Evolutionary conservation across 1,140 invertebrate species (phyloP).

Genomic region (Phymorhynchus buccinoides): DNA sequence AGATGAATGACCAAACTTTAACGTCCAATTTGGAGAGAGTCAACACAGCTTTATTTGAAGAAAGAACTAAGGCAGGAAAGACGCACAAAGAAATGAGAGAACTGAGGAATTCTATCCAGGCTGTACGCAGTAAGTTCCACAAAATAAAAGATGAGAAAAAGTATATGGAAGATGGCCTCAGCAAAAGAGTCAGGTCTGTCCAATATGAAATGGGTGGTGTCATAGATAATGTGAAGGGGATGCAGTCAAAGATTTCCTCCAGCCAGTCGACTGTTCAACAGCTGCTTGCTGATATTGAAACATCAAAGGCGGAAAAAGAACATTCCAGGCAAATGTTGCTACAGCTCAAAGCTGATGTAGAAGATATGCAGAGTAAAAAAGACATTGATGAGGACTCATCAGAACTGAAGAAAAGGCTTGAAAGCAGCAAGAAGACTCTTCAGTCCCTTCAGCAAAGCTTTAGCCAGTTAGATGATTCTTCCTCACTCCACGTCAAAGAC

Average conservation of each 20-base stretch:
- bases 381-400: slow-evolving; percentile 34
- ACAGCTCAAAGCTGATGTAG: slow-evolving; percentile 17
- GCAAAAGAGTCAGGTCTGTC: slow-evolving; percentile 23
- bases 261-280: neutral
- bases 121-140: slow-evolving; percentile 37
- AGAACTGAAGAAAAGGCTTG: slow-evolving; percentile 39
- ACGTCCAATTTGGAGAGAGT: slow-evolving; percentile 45
- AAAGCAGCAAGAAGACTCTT: slow-evolving; percentile 20
- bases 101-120: slow-evolving; percentile 48
- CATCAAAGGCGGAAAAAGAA: slow-evolving; percentile 42
- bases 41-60: slow-evolving; percentile 49
- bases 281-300: slow-evolving; percentile 29
- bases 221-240: neutral
- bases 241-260: neutral
- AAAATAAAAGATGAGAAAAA: slow-evolving; percentile 44
- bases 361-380: slow-evolving; percentile 19
- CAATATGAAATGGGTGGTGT: slow-evolving; percentile 32
- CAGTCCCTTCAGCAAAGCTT: slow-evolving; percentile 17
- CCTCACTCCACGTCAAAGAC: neutral
- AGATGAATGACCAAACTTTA: slow-evolving; percentile 51
- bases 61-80: slow-evolving; percentile 44
- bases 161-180: slow-evolving; percentile 40
- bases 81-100: slow-evolving; percentile 46
- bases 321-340: slow-evolving; percentile 30
- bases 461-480: slow-evolving; percentile 6